Evolutionary conservation across 1,140 invertebrate species (phyloP).

Genomic region (Brachionus asplanchnoidis): DNA sequence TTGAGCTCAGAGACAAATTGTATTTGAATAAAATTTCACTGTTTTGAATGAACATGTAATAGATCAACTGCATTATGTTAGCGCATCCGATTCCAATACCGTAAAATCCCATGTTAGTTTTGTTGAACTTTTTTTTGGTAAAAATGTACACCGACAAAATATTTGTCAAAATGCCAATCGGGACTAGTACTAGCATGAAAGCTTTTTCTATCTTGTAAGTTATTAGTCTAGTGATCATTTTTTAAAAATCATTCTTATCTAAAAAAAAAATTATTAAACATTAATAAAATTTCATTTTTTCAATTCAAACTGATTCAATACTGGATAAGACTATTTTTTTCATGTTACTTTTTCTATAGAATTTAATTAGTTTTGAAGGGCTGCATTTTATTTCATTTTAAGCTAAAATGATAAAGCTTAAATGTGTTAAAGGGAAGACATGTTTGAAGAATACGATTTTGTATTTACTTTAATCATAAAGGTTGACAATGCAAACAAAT

Average conservation of each 20-base stretch:
- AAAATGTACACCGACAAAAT: neutral
- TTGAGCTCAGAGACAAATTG: neutral
- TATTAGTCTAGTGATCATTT: neutral
- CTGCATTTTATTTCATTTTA: too few relatives aligned
- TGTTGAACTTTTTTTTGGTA: neutral
- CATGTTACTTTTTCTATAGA: too few relatives aligned
- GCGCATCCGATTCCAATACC: neutral
- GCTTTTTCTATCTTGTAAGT: neutral
- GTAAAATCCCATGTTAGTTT: conserved; percentile 6
- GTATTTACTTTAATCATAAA: too few relatives aligned
- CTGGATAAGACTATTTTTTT: neutral
- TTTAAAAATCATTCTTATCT: neutral
- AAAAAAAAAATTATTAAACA: neutral
- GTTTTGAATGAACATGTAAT: conserved; percentile 14
- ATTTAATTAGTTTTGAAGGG: too few relatives aligned
- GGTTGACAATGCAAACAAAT: too few relatives aligned
- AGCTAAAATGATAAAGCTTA: too few relatives aligned
- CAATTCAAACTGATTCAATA: neutral
- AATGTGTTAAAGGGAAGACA: too few relatives aligned
- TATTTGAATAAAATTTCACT: neutral
- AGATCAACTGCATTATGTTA: neutral
- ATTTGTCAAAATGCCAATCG: neutral
- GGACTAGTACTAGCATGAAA: neutral
- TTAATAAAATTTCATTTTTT: neutral
- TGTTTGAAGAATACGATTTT: too few relatives aligned